phyloP scores from a whole-genome alignment of 2,888 invertebrate genomes.

The Cepaea hortensis region DNA sequence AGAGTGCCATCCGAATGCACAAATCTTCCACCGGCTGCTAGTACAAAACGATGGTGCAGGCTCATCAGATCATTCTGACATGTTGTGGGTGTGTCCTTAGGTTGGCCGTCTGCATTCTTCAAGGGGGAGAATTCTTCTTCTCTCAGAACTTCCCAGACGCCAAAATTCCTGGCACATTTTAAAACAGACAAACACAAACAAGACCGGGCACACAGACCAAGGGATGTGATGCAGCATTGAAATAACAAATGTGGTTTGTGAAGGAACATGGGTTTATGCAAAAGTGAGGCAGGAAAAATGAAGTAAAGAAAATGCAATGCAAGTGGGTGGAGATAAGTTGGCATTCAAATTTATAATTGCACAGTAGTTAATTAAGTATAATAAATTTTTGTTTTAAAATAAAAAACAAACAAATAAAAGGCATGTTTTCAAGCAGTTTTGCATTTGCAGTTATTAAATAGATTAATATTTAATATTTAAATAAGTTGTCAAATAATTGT shows the following conservation, averaged over 20 bases:
- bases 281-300: background rate
- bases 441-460: background rate
- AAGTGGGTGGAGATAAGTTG: background rate
- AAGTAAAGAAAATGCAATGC: background rate
- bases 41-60: conserved; percentile 82
- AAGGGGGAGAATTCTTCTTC: conserved; percentile 97
- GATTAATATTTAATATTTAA: background rate
- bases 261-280: background rate
- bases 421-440: no score
- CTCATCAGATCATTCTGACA: conserved; percentile 84
- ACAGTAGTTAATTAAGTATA: background rate
- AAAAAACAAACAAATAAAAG: no score
- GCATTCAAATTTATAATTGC: background rate
- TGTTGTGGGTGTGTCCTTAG: conserved; percentile 93
- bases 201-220: conserved; percentile 48
- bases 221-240: background rate
- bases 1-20: conserved; percentile 76
- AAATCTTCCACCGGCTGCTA: conserved; percentile 87
- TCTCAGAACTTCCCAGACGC: conserved; percentile 91
- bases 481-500: background rate
- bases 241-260: conserved; percentile 1
- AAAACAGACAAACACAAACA: conserved; percentile 50
- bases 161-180: conserved; percentile 79
- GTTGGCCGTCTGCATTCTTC: conserved; percentile 92
- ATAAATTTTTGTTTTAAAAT: background rate